Evolutionary conservation across 2,888 invertebrate genomes (phyloP).

Genomic region (Apeira syringaria): DNA sequence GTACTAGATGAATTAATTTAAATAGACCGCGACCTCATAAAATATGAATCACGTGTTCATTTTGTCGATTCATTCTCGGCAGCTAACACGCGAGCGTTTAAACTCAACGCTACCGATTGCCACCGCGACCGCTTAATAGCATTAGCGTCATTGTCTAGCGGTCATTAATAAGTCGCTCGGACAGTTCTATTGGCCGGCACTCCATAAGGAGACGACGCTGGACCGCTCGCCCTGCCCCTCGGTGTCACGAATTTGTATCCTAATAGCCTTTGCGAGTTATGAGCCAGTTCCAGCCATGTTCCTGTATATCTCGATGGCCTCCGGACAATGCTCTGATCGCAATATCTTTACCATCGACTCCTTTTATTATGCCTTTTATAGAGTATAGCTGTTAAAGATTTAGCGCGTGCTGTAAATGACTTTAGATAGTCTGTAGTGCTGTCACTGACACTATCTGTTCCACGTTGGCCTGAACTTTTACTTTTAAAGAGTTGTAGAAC

Average conservation of each 20-base stretch:
- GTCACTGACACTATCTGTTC: constrained; percentile 16
- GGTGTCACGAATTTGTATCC: constrained; percentile 71
- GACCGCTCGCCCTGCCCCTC: constrained; percentile 38
- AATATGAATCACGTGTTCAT: constrained; percentile 28
- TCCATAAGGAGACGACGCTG: constrained; percentile 57
- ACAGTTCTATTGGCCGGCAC: constrained; percentile 72
- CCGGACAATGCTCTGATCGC: constrained; percentile 24
- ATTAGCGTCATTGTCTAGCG: constrained; percentile 73
- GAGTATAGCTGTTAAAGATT: constrained; percentile 16
- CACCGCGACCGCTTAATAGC: constrained; percentile 68
- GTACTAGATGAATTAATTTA: constrained; percentile 11
- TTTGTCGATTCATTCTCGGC: constrained; percentile 30
- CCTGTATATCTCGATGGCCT: constrained; percentile 34
- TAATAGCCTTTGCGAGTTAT: constrained; percentile 43
- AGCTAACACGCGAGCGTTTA: constrained; percentile 47
- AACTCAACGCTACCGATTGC: constrained; percentile 53
- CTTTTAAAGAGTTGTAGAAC: too few species aligned
- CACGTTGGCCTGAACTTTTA: constrained; percentile 15
- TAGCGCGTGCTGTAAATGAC: constrained; percentile 20
- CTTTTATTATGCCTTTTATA: constrained; percentile 28
- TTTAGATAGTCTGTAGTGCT: constrained; percentile 12
- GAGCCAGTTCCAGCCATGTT: constrained; percentile 38
- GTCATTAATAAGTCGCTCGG: constrained; percentile 72
- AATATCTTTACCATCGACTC: constrained; percentile 25
- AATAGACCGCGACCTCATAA: constrained; percentile 18